phyloP scores from a whole-genome alignment of 2,888 invertebrate genomes.

The Mesorhabditis belari region DNA sequence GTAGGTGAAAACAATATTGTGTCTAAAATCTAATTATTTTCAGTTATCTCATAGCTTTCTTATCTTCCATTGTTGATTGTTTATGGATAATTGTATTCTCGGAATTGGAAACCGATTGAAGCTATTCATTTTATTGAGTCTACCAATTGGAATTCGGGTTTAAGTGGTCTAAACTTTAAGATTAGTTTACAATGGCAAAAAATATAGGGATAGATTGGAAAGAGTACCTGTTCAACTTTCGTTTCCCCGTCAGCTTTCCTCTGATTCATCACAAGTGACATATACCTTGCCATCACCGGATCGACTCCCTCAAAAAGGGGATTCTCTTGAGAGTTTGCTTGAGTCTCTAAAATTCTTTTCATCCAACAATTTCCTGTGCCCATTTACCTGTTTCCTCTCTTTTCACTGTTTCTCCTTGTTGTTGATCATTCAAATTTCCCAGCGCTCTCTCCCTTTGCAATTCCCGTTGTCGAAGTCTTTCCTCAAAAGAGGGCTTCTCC shows the following conservation, averaged over 20 bases:
- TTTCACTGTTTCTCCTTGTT: background rate
- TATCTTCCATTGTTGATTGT: too few relatives aligned
- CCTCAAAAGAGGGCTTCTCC: background rate
- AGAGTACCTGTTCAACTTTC: too few relatives aligned
- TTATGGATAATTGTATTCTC: background rate
- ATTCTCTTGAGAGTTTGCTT: background rate
- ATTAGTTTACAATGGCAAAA: too few relatives aligned
- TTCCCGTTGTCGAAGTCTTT: background rate
- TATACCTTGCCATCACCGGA: constrained; percentile 34
- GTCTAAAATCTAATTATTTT: too few relatives aligned
- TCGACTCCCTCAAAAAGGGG: constrained; percentile 14
- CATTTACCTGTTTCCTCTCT: background rate
- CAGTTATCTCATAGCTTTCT: too few relatives aligned
- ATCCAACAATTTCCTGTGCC: background rate
- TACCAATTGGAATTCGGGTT: too few relatives aligned
- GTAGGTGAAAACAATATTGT: too few relatives aligned
- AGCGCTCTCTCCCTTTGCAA: background rate
- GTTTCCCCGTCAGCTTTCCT: constrained; percentile 3
- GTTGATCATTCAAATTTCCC: background rate
- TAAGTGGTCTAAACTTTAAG: too few relatives aligned
- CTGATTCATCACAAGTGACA: constrained; percentile 21
- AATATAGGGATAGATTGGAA: too few relatives aligned
- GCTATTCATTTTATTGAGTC: background rate
- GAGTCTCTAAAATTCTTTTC: background rate
- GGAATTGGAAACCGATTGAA: background rate